These are phyloP conservation scores for Saturnia pavonia DNA, from an alignment of 2,888 invertebrate species.

Conservation along the genomic window DNA sequence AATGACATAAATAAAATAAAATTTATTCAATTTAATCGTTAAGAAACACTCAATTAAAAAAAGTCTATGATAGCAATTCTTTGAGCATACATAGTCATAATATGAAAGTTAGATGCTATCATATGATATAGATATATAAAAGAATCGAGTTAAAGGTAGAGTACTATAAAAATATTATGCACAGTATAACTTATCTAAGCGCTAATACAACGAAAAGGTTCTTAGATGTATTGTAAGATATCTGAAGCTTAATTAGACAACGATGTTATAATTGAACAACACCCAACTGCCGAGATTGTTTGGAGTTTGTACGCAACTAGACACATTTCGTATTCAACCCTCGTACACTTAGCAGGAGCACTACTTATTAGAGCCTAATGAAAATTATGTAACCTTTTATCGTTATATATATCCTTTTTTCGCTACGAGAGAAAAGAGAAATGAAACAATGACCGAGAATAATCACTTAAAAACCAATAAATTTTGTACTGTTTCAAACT, in stretches of 20 bases:
- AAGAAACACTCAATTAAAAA: too few relatives aligned
- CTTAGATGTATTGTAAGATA: slow-evolving; percentile 19
- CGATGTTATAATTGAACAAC: slow-evolving; percentile 19
- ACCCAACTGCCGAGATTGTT: neutral
- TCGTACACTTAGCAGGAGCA: neutral
- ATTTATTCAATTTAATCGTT: too few relatives aligned
- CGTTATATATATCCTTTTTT: neutral
- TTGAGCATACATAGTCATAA: too few relatives aligned
- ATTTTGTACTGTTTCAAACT: too few relatives aligned
- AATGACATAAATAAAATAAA: too few relatives aligned
- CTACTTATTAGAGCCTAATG: neutral
- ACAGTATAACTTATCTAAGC: neutral
- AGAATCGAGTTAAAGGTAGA: too few relatives aligned
- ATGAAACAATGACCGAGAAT: too few relatives aligned
- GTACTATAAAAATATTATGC: neutral
- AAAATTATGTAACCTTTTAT: neutral
- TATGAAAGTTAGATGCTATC: too few relatives aligned
- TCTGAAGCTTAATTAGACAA: slow-evolving; percentile 16
- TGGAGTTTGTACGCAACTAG: neutral
- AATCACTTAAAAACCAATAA: too few relatives aligned
- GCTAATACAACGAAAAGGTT: neutral
- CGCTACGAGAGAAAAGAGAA: too few relatives aligned
- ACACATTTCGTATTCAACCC: slow-evolving; percentile 11
- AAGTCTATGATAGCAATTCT: too few relatives aligned
- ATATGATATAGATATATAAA: too few relatives aligned